These are phyloP conservation scores for Heliconius aoede DNA, from an alignment of 2,888 invertebrate genomes.

Conservation along the genomic window DNA sequence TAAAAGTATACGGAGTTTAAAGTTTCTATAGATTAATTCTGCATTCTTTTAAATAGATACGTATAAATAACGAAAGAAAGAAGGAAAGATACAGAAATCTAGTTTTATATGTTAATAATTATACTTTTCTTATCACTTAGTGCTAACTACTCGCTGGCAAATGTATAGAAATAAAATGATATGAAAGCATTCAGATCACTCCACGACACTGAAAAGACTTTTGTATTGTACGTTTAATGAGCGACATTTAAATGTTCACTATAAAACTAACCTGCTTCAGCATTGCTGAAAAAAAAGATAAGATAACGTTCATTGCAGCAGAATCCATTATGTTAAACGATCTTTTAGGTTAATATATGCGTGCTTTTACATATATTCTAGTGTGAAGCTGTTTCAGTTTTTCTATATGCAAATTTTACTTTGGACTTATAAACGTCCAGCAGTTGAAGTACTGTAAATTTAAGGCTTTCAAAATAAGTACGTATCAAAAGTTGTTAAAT, in stretches of 20 bases:
- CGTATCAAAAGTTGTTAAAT: not conserved
- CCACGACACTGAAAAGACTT: constrained; percentile 32
- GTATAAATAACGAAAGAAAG: too few relatives aligned
- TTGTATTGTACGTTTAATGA: constrained; percentile 38
- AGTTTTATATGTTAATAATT: not conserved
- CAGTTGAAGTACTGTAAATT: not conserved
- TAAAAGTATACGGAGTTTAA: not conserved
- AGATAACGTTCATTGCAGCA: constrained; percentile 32
- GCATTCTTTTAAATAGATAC: not conserved
- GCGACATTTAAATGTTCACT: constrained; percentile 41
- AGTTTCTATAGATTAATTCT: not conserved
- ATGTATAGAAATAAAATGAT: constrained; percentile 26
- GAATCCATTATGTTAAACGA: constrained; percentile 29
- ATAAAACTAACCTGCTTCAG: constrained; percentile 32
- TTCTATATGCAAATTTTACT: not conserved
- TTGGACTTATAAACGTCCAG: not conserved
- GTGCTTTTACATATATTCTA: constrained; percentile 14
- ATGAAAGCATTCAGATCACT: constrained; percentile 27
- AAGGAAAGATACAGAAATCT: not conserved
- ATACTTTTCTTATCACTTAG: not conserved
- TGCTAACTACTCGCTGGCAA: constrained; percentile 3
- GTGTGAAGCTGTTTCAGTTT: not conserved
- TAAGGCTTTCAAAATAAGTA: too few relatives aligned
- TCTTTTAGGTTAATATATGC: constrained; percentile 22
- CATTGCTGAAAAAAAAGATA: constrained; percentile 31